phyloP scores from a whole-genome alignment of 2,888 invertebrate species.

The Nomada flava region DNA sequence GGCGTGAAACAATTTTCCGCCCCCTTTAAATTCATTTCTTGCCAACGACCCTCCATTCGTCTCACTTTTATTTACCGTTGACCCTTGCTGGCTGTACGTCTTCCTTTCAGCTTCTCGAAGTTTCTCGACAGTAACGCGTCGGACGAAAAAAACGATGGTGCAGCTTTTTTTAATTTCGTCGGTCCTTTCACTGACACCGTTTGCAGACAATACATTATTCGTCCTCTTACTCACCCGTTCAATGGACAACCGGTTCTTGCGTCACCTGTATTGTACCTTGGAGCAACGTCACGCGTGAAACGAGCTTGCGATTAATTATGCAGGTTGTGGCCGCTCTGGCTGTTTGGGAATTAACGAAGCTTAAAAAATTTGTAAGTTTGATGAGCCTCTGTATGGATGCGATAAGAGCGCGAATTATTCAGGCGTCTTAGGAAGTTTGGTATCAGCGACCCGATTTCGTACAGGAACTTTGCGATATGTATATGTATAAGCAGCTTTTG shows the following conservation, averaged over 20 bases:
- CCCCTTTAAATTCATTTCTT: constrained; percentile 38
- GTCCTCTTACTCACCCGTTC: background rate
- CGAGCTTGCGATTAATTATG: background rate
- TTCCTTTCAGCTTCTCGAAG: constrained; percentile 3
- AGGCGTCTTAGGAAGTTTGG: background rate
- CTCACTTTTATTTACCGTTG: background rate
- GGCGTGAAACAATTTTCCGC: constrained; percentile 29
- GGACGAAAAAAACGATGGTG: background rate
- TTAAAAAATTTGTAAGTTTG: background rate
- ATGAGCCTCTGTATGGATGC: background rate
- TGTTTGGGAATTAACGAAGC: background rate
- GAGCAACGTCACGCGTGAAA: background rate
- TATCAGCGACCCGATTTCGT: background rate
- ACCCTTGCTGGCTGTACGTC: constrained; percentile 23
- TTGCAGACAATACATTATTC: background rate
- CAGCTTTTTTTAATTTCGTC: constrained; percentile 29
- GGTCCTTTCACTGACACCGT: background rate
- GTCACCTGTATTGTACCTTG: background rate
- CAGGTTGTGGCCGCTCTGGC: background rate
- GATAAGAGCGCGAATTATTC: background rate
- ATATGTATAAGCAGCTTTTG: background rate
- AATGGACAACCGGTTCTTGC: background rate
- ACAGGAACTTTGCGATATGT: background rate
- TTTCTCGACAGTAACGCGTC: background rate
- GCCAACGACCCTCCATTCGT: constrained; percentile 14